Percentiles rank a stretch among this genome's conserved stretches.
These are phyloP conservation scores for Microtus montanus DNA, from an alignment of 2,113 vertebrate genomes.

Conservation along the genomic window DNA sequence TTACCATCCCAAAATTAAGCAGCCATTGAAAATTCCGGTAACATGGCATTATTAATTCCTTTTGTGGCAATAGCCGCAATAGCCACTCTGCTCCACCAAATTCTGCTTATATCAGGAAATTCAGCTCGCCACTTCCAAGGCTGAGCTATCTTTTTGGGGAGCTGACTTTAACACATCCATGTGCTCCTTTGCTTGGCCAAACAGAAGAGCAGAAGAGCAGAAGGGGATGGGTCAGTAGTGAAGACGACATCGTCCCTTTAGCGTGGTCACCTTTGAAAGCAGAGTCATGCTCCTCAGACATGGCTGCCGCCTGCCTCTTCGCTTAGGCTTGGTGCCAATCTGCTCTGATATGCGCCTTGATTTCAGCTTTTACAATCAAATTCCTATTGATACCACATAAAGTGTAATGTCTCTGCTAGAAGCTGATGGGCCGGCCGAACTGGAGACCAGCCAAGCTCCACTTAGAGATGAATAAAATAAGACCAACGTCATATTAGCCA, in stretches of 20 bases:
- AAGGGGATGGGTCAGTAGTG: rapidly evolving
- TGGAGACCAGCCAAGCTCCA: background rate
- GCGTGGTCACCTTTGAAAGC: background rate
- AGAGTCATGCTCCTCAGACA: background rate
- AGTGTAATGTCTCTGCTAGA: background rate
- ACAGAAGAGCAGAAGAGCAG: background rate
- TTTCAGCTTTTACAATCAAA: background rate
- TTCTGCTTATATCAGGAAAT: background rate
- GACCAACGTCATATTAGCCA: background rate
- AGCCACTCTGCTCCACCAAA: background rate
- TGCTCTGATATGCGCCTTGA: background rate
- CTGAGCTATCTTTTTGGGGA: background rate
- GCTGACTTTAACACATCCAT: background rate
- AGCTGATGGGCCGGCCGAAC: background rate
- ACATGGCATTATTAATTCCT: background rate
- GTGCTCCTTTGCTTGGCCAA: background rate
- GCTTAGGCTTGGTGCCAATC: background rate
- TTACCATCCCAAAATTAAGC: background rate
- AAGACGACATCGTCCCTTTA: background rate
- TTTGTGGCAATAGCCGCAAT: background rate
- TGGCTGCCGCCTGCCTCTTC: background rate
- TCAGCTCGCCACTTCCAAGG: background rate
- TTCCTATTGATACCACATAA: background rate
- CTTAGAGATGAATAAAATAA: background rate
- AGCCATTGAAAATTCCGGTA: background rate